Evolutionary conservation across 2,113 vertebrate genomes (phyloP).

Genomic region (Megaceryle maxima): DNA sequence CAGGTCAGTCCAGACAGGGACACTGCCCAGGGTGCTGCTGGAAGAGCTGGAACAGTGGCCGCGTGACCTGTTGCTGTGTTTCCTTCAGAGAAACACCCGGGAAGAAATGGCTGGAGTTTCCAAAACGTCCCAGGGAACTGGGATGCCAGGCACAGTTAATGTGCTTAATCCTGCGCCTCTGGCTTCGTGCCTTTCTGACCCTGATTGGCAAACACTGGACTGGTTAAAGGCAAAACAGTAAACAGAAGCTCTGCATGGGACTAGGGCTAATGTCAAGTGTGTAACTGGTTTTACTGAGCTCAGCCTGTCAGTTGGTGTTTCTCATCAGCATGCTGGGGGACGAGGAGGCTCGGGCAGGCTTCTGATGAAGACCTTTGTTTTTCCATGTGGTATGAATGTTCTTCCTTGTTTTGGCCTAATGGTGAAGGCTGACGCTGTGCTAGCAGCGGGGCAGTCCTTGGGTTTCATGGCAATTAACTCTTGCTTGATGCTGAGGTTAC

Average conservation of each 20-base stretch:
- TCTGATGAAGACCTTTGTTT: constrained; percentile 1
- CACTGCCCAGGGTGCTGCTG: not conserved
- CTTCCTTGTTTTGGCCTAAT: not conserved
- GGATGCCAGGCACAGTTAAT: not conserved
- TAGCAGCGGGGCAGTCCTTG: not conserved
- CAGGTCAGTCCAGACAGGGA: not conserved
- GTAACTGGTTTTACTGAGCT: not conserved
- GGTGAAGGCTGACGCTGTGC: not conserved
- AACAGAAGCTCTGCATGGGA: not conserved
- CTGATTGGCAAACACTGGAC: not conserved
- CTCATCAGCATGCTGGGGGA: not conserved
- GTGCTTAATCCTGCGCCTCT: fast-evolving
- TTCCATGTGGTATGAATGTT: not conserved
- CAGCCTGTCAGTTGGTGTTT: not conserved
- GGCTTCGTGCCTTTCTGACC: not conserved
- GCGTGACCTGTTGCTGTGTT: not conserved
- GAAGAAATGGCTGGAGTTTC: not conserved
- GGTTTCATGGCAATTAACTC: not conserved
- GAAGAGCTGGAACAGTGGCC: not conserved
- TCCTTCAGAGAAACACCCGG: not conserved
- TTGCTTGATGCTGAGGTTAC: not conserved
- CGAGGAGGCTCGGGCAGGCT: not conserved
- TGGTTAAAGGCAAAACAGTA: not conserved
- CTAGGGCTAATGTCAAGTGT: not conserved
- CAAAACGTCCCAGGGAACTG: fast-evolving